phyloP scores from a whole-genome alignment of 2,113 vertebrate genomes.

The Cygnus buccinator region DNA sequence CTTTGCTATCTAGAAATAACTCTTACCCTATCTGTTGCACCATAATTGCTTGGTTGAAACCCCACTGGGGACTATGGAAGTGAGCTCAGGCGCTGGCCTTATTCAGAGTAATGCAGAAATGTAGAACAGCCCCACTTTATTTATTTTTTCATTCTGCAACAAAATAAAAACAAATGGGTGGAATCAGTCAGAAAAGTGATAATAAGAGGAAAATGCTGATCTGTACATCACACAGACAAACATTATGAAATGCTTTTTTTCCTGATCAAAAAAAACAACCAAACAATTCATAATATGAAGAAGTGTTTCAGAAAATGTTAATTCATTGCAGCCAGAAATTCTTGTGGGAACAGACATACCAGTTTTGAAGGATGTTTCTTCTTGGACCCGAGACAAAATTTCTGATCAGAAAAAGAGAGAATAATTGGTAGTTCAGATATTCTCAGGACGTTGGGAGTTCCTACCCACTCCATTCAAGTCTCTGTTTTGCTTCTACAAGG shows the following conservation, averaged over 20 bases:
- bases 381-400: background rate
- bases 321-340: background rate
- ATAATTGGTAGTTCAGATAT: constrained; percentile 14
- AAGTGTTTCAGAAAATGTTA: background rate
- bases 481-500: background rate
- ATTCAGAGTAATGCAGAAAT: background rate
- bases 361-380: background rate
- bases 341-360: background rate
- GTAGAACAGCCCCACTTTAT: background rate
- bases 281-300: background rate
- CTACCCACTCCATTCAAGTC: background rate
- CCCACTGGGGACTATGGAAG: fast-evolving
- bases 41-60: background rate
- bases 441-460: background rate
- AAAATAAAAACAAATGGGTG: background rate
- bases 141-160: background rate
- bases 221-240: background rate
- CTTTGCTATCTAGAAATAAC: background rate
- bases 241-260: background rate
- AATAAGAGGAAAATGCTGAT: background rate
- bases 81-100: fast-evolving
- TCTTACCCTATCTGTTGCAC: background rate
- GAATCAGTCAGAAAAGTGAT: background rate
- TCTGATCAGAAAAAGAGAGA: background rate
- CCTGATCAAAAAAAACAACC: background rate